A percentile compares a stretch with the other conserved stretches of the same genome.
phyloP scores from a whole-genome alignment of 2,113 vertebrate genomes.

The Ploceus nigricollis region DNA sequence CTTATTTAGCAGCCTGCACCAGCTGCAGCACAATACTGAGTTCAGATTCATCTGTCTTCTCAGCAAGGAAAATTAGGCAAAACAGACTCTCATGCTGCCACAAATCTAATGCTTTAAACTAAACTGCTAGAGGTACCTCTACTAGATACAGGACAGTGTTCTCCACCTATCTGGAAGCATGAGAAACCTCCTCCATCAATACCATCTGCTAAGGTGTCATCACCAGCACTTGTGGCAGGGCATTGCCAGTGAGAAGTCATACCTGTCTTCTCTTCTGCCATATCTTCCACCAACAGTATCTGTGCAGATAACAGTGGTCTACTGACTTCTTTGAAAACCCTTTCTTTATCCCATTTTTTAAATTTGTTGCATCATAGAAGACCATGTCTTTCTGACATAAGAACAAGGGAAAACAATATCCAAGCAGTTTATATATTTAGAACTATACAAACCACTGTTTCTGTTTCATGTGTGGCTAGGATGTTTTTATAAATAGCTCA shows the following conservation, averaged over 20 bases:
- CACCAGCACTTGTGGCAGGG: neutral
- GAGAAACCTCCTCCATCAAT: neutral
- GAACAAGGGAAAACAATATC: neutral
- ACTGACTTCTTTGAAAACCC: neutral
- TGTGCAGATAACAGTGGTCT: neutral
- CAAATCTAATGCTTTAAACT: neutral
- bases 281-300: neutral
- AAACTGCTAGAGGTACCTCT: neutral
- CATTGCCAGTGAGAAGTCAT: neutral
- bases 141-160: neutral
- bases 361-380: neutral
- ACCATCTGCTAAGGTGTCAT: neutral
- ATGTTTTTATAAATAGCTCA: neutral
- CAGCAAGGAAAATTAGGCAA: neutral
- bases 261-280: neutral
- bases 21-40: neutral
- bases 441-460: neutral
- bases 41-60: neutral
- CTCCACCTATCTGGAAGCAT: neutral
- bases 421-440: neutral
- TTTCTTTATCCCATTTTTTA: neutral
- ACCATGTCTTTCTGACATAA: fast-evolving
- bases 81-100: neutral
- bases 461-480: neutral
- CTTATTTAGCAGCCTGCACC: neutral